Percentiles rank a stretch among this genome's conserved stretches.
Evolutionary conservation across 2,888 invertebrate genomes (phyloP).

Genomic region (Ephialtes manifestator): DNA sequence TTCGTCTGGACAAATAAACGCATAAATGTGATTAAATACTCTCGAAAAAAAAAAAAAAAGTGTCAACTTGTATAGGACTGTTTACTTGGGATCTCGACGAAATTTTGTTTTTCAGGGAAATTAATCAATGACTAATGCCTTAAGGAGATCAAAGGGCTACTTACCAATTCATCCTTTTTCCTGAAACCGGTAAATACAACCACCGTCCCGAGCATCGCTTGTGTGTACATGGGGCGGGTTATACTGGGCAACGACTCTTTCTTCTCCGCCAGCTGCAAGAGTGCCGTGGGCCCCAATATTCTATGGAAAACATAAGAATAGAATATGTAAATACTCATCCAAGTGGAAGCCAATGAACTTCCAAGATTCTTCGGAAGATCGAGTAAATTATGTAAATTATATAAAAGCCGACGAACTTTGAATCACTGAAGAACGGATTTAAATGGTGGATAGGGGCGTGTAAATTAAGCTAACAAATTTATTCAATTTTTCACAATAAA

Average conservation of each 20-base stretch:
- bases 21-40: conserved; percentile 29
- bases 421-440: conserved; percentile 1
- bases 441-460: not conserved
- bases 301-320: conserved; percentile 84
- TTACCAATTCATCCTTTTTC: conserved; percentile 95
- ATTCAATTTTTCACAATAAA: not conserved
- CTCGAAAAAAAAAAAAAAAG: not conserved
- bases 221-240: conserved; percentile 94
- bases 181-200: conserved; percentile 97
- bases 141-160: conserved; percentile 77
- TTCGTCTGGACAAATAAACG: conserved; percentile 89
- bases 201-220: conserved; percentile 95
- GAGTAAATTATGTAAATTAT: conserved; percentile 69
- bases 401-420: not conserved
- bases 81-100: conserved; percentile 2
- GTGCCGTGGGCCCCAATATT: conserved; percentile 93
- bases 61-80: not conserved
- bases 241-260: conserved; percentile 91
- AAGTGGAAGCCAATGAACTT: conserved; percentile 18
- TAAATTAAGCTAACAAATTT: not conserved
- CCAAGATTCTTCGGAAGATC: not conserved
- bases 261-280: conserved; percentile 91
- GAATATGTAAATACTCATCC: conserved; percentile 27
- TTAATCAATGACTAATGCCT: conserved; percentile 46
- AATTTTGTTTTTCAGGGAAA: not conserved